Base-by-base conservation (phyloP, 1,140 invertebrate species). In the Hylyphantes graminicola region DNA sequence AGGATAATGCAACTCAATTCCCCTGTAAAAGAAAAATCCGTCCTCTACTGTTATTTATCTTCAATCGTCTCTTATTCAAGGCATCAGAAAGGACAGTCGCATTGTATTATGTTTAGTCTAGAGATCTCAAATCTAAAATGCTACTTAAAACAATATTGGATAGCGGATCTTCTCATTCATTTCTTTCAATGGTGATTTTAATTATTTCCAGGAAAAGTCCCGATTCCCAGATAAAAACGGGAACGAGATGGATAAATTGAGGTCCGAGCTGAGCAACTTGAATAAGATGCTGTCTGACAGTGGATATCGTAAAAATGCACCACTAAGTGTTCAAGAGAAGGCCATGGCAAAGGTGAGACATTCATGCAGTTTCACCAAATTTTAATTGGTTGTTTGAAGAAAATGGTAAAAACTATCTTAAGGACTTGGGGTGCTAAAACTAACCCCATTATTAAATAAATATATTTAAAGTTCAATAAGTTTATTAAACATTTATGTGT, bases 301-400 rank as follows among this genome's bases (percentile, higher is more conserved):
- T 0, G 95, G 96, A 90, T 98, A 98, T 89, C 88, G 91, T 3
- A 92, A 90, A 0, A 97, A 97, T 91, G 96, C 97, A 0, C 96
- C 96, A 7, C 89, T 89, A 7, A 93, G 95, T 67, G 93, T 98
- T 5, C 93, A 93, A 88, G 90, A 92, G 73, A 89, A 91, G 11
- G 96, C 97, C 88, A 89, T 91, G 35, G 95, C 96, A 82, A 97
- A 96, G 70, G 83, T 79, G 19, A 72, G 50, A 8, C 61, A 1
- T 17, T 21, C 11, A 15, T 50, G 5, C 5, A 35, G 35, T 35
- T 35, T 35, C 35, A 35, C 35, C 35, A 35, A 2, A 35, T 35
- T 35, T 35, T 35, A 35, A 35, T 35, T 35, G 35, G 35, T 67
- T 67, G 3, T 19, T 65, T 21, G 13, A 67, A 67, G 19, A 48